These are phyloP conservation scores for Drosophila rellima DNA, from an alignment of 2,888 invertebrate genomes.

Conservation along the genomic window DNA sequence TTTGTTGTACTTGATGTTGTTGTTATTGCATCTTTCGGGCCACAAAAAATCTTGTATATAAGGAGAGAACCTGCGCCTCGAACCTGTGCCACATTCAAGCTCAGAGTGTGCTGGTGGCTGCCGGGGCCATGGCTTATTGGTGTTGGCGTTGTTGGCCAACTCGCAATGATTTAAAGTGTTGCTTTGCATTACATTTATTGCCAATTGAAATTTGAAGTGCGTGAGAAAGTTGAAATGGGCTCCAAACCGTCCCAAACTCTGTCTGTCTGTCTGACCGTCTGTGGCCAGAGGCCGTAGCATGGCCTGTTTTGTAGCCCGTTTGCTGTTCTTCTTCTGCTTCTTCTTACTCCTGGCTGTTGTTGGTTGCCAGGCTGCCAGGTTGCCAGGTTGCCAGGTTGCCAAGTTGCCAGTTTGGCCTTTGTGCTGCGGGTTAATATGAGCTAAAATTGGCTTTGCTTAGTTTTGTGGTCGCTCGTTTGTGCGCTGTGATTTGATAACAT, in stretches of 20 bases:
- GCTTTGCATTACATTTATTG: conserved; percentile 85
- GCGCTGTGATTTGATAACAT: conserved; percentile 79
- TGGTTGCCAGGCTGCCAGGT: conserved; percentile 17
- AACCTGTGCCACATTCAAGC: conserved; percentile 38
- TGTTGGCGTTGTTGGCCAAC: conserved; percentile 74
- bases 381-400: conserved; percentile 43
- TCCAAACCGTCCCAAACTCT: conserved; percentile 27
- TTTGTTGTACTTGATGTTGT: conserved; percentile 1
- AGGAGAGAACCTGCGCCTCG: conserved; percentile 29
- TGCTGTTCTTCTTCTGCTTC: conserved; percentile 14
- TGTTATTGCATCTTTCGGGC: conserved; percentile 14
- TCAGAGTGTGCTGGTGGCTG: conserved; percentile 9
- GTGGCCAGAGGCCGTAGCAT: conserved; percentile 64
- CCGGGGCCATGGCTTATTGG: conserved; percentile 66
- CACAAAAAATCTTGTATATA: conserved; percentile 1
- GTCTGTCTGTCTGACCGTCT: conserved; percentile 28
- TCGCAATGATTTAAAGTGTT: conserved; percentile 85
- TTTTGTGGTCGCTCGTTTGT: conserved; percentile 80
- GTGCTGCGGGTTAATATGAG: conserved; percentile 81
- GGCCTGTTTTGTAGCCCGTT: conserved; percentile 46
- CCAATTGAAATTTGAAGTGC: conserved; percentile 85
- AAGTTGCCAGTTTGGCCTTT: conserved; percentile 67
- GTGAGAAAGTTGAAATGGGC: conserved; percentile 84
- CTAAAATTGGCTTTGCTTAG: conserved; percentile 82
- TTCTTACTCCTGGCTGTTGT: conserved; percentile 1